Evolutionary conservation across 2,797 vertebrate species (phyloP).

Genomic region (Myripristis murdjan): DNA sequence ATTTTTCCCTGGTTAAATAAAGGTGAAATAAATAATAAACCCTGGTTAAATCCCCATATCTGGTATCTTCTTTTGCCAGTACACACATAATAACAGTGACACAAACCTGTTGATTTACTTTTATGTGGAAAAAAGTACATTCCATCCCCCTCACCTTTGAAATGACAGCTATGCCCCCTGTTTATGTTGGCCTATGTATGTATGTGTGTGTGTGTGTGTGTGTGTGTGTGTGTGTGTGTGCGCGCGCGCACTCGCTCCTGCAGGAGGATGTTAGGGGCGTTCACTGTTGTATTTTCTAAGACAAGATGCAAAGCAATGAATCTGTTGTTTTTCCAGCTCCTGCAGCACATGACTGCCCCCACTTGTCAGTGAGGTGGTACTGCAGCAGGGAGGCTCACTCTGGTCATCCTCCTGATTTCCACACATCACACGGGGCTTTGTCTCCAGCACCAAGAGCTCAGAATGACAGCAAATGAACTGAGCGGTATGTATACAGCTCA

Average conservation of each 20-base stretch:
- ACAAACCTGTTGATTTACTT: no score
- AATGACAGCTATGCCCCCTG: no score
- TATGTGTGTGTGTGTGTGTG: neutral
- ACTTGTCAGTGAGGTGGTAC: constrained; percentile 65
- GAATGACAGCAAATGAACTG: neutral
- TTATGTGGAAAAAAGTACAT: no score
- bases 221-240: constrained; percentile 12
- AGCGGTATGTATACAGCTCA: constrained; percentile 13
- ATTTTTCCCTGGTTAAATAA: no score
- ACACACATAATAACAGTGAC: no score
- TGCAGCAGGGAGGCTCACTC: constrained; percentile 24
- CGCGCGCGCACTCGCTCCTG: neutral
- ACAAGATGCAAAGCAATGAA: neutral
- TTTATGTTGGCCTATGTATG: neutral
- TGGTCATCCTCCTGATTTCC: neutral
- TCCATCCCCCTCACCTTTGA: no score
- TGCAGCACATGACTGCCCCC: constrained; percentile 80
- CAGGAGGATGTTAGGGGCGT: neutral
- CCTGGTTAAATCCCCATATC: no score
- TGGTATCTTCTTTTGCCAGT: no score
- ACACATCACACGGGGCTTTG: constrained; percentile 4
- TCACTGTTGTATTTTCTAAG: constrained; percentile 14
- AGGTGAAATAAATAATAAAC: no score
- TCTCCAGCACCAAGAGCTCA: constrained; percentile 13
- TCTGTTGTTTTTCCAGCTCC: neutral